Percentiles rank a stretch among this genome's conserved stretches.
phyloP scores from a whole-genome alignment of 2,888 invertebrate genomes.

The Andrena marginata region DNA sequence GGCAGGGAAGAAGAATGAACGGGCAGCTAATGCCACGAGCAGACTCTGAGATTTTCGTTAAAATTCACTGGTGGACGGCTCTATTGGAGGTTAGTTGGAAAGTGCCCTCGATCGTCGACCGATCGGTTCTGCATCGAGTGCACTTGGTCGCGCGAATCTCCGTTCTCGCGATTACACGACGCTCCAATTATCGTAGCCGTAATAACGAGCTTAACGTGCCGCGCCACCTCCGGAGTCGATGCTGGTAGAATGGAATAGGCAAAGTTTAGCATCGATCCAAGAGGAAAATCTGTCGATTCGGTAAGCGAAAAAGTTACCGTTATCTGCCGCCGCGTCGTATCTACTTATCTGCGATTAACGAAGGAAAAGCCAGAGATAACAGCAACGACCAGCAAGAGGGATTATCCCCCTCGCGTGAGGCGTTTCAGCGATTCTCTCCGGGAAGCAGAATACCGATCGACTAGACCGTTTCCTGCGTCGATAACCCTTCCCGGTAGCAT shows the following conservation, averaged over 20 bases:
- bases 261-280: no score
- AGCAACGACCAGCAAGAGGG: background rate
- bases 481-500: constrained; percentile 58
- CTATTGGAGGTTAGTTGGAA: no score
- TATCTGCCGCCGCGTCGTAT: background rate
- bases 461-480: constrained; percentile 68
- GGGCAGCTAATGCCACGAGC: background rate
- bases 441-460: constrained; percentile 39
- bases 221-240: constrained; percentile 24
- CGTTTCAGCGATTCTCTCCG: constrained; percentile 1
- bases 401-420: background rate
- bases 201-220: constrained; percentile 26
- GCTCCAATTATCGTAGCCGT: constrained; percentile 63
- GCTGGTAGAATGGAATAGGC: constrained; percentile 11
- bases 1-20: background rate
- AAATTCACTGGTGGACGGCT: background rate
- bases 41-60: background rate
- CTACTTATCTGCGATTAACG: background rate
- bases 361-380: background rate
- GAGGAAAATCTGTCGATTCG: background rate
- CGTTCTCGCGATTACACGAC: constrained; percentile 37
- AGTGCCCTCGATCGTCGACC: background rate
- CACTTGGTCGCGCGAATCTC: constrained; percentile 22
- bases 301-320: background rate
- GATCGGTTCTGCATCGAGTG: background rate